Evolutionary conservation across 2,888 invertebrate species (phyloP).

Genomic region (Harpalus rufipes): DNA sequence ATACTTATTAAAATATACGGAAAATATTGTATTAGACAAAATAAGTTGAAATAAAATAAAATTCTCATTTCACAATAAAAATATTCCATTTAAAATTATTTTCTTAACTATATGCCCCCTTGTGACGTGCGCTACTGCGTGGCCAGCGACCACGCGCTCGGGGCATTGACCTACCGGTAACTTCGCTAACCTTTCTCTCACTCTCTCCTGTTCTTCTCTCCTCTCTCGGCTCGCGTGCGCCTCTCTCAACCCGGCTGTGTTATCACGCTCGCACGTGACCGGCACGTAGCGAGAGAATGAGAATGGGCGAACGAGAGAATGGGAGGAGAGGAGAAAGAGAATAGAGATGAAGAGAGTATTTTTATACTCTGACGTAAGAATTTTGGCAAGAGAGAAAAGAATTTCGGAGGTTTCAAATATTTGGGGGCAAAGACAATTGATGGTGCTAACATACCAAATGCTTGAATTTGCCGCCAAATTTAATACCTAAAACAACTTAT

Average conservation of each 20-base stretch:
- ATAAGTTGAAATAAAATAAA: too few species aligned
- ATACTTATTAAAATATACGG: too few species aligned
- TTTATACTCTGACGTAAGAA: neutral
- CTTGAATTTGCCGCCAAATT: too few species aligned
- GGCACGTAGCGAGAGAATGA: neutral
- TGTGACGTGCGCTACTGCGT: conserved; percentile 30
- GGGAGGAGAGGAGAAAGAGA: neutral
- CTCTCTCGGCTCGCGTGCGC: conserved; percentile 17
- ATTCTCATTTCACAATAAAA: too few species aligned
- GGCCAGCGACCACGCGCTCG: conserved; percentile 31
- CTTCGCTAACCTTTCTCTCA: conserved; percentile 57
- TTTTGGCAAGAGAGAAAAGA: conserved; percentile 2
- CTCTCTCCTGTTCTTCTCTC: conserved; percentile 36
- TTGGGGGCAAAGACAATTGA: neutral
- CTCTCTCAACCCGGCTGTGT: conserved; percentile 29
- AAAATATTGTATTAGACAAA: too few species aligned
- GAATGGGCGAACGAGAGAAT: neutral
- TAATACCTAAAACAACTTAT: too few species aligned
- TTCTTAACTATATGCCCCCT: neutral
- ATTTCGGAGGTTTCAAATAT: neutral
- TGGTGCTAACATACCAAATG: too few species aligned
- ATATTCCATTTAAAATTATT: too few species aligned
- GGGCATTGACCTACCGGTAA: conserved; percentile 57
- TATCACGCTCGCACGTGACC: conserved; percentile 51
- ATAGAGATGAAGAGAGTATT: neutral